Conservation (phyloP, 2,888 invertebrate genomes). For the Hipparchia semele region DNA sequence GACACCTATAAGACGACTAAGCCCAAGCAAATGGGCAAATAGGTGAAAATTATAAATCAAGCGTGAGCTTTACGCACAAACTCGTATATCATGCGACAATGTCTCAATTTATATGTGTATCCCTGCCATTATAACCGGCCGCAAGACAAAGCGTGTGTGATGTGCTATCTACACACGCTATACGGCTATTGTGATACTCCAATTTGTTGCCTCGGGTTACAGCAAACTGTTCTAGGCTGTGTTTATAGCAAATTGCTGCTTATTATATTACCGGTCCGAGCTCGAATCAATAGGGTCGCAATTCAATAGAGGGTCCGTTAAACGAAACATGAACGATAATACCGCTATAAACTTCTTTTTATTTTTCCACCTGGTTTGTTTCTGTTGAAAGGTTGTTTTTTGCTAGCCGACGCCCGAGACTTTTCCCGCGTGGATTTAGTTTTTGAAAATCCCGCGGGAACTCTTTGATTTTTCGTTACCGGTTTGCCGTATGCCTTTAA, state of each 20-base stretch:
- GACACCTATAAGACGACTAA: neutral
- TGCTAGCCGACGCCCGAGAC: too few relatives aligned
- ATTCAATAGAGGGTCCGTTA: neutral
- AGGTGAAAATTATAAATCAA: slow-evolving; percentile 24
- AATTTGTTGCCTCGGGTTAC: slow-evolving; percentile 22
- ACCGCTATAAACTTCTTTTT: neutral
- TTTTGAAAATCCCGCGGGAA: too few relatives aligned
- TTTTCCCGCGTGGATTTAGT: too few relatives aligned
- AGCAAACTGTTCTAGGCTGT: slow-evolving; percentile 6
- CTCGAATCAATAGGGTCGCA: slow-evolving; percentile 1
- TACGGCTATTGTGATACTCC: slow-evolving; percentile 17
- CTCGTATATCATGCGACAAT: slow-evolving; percentile 18
- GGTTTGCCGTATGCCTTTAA: too few relatives aligned
- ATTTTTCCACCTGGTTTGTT: neutral
- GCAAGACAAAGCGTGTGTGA: slow-evolving; percentile 18
- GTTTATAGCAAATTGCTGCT: slow-evolving; percentile 7
- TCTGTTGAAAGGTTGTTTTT: neutral
- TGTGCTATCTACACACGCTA: slow-evolving; percentile 16
- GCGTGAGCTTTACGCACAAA: slow-evolving; percentile 9
- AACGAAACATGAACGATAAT: neutral
- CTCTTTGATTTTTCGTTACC: too few relatives aligned
- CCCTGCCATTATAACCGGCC: slow-evolving; percentile 5
- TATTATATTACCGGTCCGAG: slow-evolving; percentile 3
- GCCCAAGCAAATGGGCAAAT: slow-evolving; percentile 3
- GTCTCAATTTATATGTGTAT: slow-evolving; percentile 26